A percentile compares a stretch with the other conserved stretches of the same genome.
Evolutionary conservation across 2,113 vertebrate genomes (phyloP).

Genomic region (Crotalus viridis): DNA sequence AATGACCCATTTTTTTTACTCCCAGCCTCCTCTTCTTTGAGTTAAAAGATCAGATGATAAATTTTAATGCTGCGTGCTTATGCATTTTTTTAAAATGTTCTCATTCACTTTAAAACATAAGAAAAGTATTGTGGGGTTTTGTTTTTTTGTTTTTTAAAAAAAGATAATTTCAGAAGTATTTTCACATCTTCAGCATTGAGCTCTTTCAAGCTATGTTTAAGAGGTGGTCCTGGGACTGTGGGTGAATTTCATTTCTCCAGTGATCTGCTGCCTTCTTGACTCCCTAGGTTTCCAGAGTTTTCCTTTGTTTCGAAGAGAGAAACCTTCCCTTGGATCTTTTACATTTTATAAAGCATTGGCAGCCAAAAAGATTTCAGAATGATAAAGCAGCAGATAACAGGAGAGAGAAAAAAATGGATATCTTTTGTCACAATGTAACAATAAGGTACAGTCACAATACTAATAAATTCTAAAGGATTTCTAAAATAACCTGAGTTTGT

Average conservation of each 20-base stretch:
- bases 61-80: neutral
- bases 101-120: neutral
- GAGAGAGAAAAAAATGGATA: neutral
- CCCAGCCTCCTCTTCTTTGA: neutral
- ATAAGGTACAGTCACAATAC: neutral
- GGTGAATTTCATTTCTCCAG: neutral
- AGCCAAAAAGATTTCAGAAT: neutral
- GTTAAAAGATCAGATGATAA: neutral
- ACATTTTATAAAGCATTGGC: neutral
- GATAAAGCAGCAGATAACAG: neutral
- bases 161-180: neutral
- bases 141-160: neutral
- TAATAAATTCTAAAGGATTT: neutral
- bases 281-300: neutral
- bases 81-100: neutral
- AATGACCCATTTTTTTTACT: neutral
- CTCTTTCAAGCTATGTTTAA: neutral
- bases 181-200: neutral
- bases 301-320: neutral
- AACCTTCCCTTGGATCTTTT: neutral
- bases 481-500: neutral
- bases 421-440: neutral
- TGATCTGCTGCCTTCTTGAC: neutral
- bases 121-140: neutral
- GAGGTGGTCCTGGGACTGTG: neutral